Conservation (phyloP, 35 echinoderm and acorn worm genomes). For the Hemicentrotus pulcherrimus region DNA sequence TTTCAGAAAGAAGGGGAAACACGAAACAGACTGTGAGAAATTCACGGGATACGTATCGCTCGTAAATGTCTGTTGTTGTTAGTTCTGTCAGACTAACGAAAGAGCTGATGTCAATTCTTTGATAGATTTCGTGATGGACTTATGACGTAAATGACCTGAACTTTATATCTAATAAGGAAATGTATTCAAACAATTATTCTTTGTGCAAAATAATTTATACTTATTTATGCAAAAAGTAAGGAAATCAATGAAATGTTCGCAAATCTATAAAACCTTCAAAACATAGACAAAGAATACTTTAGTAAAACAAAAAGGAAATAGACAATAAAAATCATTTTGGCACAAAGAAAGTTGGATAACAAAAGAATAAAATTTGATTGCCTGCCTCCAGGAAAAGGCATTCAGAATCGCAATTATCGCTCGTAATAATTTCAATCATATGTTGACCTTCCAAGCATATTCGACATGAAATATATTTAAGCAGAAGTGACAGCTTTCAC, state of each 20-base stretch:
- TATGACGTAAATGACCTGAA: not conserved
- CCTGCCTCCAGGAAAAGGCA: not conserved
- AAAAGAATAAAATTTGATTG: not conserved
- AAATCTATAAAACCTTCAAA: not conserved
- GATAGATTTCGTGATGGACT: not conserved
- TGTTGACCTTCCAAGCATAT: not conserved
- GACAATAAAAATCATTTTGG: not conserved
- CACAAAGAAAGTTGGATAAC: not conserved
- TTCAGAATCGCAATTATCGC: not conserved
- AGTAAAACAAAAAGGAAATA: not conserved
- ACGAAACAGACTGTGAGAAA: not conserved
- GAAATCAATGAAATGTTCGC: not conserved
- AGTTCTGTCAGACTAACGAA: not conserved
- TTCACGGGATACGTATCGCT: not conserved
- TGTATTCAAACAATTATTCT: not conserved
- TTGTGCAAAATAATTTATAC: not conserved
- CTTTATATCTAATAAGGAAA: not conserved
- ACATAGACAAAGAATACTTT: not conserved
- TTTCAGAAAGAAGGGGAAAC: not conserved
- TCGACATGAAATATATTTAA: not conserved
- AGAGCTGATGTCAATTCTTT: not conserved
- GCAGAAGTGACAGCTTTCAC: not conserved
- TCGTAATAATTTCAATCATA: not conserved
- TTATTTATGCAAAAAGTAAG: not conserved
- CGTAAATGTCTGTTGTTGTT: not conserved